Evolutionary conservation across 2,888 invertebrate genomes (phyloP).

Genomic region (Boloria euphrosyne): DNA sequence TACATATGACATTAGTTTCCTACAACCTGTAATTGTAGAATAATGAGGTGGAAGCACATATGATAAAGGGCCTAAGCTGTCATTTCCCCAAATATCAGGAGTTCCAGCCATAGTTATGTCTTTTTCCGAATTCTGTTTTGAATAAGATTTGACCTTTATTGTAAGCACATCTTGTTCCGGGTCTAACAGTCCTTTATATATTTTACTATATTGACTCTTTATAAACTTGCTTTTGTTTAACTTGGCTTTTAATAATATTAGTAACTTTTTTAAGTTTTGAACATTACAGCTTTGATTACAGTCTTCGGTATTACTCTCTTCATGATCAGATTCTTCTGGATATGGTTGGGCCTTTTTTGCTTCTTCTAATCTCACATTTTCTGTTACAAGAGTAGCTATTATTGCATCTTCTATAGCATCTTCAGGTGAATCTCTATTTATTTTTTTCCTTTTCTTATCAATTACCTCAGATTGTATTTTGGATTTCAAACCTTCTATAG

Average conservation of each 20-base stretch:
- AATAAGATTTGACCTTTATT: constrained; percentile 60
- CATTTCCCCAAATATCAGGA: constrained; percentile 62
- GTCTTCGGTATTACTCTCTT: not conserved
- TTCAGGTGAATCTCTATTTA: constrained; percentile 53
- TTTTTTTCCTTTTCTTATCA: constrained; percentile 48
- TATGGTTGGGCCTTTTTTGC: constrained; percentile 32
- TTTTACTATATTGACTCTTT: constrained; percentile 45
- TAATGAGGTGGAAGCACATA: constrained; percentile 66
- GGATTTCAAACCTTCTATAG: constrained; percentile 64
- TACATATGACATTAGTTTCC: constrained; percentile 54
- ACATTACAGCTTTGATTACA: constrained; percentile 43
- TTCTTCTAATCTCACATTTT: constrained; percentile 49
- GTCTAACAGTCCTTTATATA: constrained; percentile 51
- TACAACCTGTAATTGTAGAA: constrained; percentile 63
- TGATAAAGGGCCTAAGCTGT: constrained; percentile 39
- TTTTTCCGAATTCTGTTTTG: constrained; percentile 49
- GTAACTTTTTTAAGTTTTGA: constrained; percentile 54
- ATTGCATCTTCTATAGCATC: constrained; percentile 62
- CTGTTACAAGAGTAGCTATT: constrained; percentile 53
- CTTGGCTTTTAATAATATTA: constrained; percentile 57
- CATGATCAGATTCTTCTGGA: constrained; percentile 29
- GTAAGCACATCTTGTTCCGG: constrained; percentile 40
- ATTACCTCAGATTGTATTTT: constrained; percentile 56
- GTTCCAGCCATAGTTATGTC: constrained; percentile 37
- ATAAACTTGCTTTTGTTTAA: constrained; percentile 51